Evolutionary conservation across 1,140 invertebrate species (phyloP), one percentile per base, ranked within the genome.

Genomic region (Cyphomyrmex costatus): DNA sequence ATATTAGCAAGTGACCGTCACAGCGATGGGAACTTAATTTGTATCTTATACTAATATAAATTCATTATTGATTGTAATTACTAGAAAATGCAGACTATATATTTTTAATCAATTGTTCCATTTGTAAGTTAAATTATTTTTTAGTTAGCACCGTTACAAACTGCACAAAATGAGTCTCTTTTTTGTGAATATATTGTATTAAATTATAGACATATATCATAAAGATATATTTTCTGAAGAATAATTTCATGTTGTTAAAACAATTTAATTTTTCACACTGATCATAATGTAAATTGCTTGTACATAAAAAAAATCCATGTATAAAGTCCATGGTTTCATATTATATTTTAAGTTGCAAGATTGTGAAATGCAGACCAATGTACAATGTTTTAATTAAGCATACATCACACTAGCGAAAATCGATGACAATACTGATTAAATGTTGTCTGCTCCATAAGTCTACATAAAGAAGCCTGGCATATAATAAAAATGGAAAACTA

Each of bases 401-500:
- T 60, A 46, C 46, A 56, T 80, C 8, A 21, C 60, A 60, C 16
- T 24, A 80, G 21, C 33, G 19, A 65, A 80, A 70, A 56, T 70
- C 46, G 65, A 89, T 84, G 87, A 89, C 84, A 86, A 89, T 86
- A 89, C 79, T 60, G 60, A 49, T 36, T 77, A 36, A 76, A 78
- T 27, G 27, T 74, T 27, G 36, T 74, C 36, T 70, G 58, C 66
- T 77, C 14, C 19, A 74, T 78, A 49, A 85, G 33, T 27, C 30
- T 51, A 78, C 6, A 65, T 36, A 36, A 78, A 87, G 73, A 88
- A 88, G 49, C 27, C 53, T 85, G 36, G 56, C 19, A 60, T 74
- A 21, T 85, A 76, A 85, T 78, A 24, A 78, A 61, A 49, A 51
- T 21, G 16, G 8, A 66, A 27, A 70, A 42, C 36, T 42, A 7